phyloP scores from a whole-genome alignment of 2,888 invertebrate genomes.

The Xanthia togata region DNA sequence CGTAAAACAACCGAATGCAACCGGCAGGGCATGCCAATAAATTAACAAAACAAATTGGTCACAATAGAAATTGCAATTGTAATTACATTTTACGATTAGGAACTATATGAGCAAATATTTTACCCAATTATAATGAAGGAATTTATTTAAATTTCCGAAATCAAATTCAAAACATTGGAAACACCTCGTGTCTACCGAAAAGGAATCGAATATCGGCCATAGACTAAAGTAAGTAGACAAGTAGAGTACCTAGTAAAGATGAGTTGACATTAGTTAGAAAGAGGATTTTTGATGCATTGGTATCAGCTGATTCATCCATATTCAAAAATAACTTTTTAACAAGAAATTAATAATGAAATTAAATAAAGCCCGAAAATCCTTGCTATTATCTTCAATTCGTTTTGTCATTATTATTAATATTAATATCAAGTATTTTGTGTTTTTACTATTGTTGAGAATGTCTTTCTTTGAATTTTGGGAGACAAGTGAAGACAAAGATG shows the following conservation, averaged over 20 bases:
- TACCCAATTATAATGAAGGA: slow-evolving; percentile 25
- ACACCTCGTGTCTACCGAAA: slow-evolving; percentile 73
- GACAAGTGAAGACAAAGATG: neutral
- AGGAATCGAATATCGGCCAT: slow-evolving; percentile 58
- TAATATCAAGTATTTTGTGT: neutral
- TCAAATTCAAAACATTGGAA: slow-evolving; percentile 74
- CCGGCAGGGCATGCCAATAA: slow-evolving; percentile 66
- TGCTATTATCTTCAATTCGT: neutral
- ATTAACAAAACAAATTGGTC: slow-evolving; percentile 35
- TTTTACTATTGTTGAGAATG: slow-evolving; percentile 23
- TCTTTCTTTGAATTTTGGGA: neutral
- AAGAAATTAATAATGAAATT: neutral
- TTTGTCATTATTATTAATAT: too few relatives aligned
- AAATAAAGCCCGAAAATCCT: neutral
- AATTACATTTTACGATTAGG: slow-evolving; percentile 15
- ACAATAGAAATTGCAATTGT: slow-evolving; percentile 10
- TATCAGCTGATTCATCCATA: slow-evolving; percentile 15
- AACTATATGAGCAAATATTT: slow-evolving; percentile 27
- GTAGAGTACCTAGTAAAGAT: neutral
- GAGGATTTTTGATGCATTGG: neutral
- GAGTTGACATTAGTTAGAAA: neutral
- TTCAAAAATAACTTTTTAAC: too few relatives aligned
- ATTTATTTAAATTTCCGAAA: slow-evolving; percentile 53
- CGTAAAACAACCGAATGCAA: slow-evolving; percentile 64
- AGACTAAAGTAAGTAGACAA: slow-evolving; percentile 40